Percentiles rank a stretch among this genome's conserved stretches.
phyloP scores from a whole-genome alignment of 2,113 vertebrate genomes.

The Aythya baeri region DNA sequence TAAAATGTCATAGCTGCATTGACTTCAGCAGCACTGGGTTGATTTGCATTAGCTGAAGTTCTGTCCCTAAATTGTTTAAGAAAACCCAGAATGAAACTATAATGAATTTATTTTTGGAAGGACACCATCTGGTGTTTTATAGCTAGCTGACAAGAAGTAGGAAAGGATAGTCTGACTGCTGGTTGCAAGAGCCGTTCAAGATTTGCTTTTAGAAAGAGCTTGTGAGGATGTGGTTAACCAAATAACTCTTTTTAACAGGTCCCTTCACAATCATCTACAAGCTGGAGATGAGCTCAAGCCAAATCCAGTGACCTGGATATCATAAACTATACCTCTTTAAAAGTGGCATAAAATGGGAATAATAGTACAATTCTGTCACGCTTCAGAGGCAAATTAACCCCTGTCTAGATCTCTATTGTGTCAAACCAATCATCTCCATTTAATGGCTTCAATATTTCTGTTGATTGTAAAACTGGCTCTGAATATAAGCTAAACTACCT shows the following conservation, averaged over 20 bases:
- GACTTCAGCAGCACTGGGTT: not conserved
- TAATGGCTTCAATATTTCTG: slow-evolving; percentile 29
- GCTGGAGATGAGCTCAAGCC: not conserved
- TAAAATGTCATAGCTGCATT: slow-evolving; percentile 23
- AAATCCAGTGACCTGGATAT: slow-evolving; percentile 20
- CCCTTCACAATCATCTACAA: not conserved
- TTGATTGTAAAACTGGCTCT: slow-evolving; percentile 6
- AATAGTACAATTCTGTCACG: not conserved
- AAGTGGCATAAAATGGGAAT: slow-evolving; percentile 38
- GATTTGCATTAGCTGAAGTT: slow-evolving; percentile 53
- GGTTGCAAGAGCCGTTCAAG: not conserved
- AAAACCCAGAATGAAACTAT: slow-evolving; percentile 64
- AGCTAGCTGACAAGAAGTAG: slow-evolving; percentile 60
- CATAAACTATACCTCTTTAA: not conserved
- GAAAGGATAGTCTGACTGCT: slow-evolving; percentile 55
- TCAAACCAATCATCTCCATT: slow-evolving; percentile 1
- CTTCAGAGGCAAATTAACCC: slow-evolving; percentile 44
- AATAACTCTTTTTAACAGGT: slow-evolving; percentile 21
- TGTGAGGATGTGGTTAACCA: slow-evolving; percentile 3
- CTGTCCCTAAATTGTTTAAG: slow-evolving; percentile 60
- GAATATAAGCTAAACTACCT: not conserved
- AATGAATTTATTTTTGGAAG: slow-evolving; percentile 70
- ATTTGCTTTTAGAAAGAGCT: slow-evolving; percentile 28
- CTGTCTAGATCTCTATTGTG: not conserved
- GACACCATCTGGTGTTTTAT: slow-evolving; percentile 67